A percentile compares a stretch with the other conserved stretches of the same genome.
Evolutionary conservation across 2,888 invertebrate species (phyloP).

Genomic region (Scaptomyza polygonia): DNA sequence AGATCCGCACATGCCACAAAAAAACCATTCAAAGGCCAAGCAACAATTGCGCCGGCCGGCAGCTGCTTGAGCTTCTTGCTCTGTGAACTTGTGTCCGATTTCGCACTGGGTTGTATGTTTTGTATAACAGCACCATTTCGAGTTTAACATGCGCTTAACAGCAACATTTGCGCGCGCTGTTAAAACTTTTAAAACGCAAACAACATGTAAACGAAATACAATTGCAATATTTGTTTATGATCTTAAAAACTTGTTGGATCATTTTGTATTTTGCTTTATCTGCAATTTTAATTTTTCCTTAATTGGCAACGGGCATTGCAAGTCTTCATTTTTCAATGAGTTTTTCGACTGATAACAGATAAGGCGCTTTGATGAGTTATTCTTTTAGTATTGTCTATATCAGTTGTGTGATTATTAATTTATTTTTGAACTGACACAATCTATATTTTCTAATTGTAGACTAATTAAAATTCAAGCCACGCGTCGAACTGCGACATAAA

Average conservation of each 20-base stretch:
- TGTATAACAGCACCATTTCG: constrained; percentile 33
- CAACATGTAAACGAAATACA: neutral
- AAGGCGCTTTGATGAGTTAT: constrained; percentile 13
- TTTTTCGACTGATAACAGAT: constrained; percentile 29
- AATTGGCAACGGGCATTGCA: too few species aligned
- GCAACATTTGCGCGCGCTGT: constrained; percentile 13
- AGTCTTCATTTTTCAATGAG: neutral
- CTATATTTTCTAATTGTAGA: constrained; percentile 48
- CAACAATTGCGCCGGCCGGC: constrained; percentile 64
- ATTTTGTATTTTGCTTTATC: neutral
- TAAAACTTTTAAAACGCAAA: neutral
- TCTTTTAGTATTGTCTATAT: constrained; percentile 18
- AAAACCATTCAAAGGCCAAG: constrained; percentile 40
- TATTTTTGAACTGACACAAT: constrained; percentile 28
- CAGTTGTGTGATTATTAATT: constrained; percentile 6
- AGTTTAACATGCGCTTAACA: constrained; percentile 35
- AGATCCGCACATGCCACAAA: constrained; percentile 67
- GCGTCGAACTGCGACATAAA: constrained; percentile 4
- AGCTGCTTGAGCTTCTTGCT: neutral
- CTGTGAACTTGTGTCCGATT: too few species aligned
- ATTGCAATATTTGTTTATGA: neutral
- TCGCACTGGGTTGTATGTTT: neutral
- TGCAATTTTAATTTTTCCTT: neutral
- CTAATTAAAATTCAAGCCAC: constrained; percentile 43
- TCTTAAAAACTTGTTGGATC: neutral